These are phyloP conservation scores for Papilio polytes DNA, from an alignment of 1,140 invertebrate genomes.

Conservation along the genomic window DNA sequence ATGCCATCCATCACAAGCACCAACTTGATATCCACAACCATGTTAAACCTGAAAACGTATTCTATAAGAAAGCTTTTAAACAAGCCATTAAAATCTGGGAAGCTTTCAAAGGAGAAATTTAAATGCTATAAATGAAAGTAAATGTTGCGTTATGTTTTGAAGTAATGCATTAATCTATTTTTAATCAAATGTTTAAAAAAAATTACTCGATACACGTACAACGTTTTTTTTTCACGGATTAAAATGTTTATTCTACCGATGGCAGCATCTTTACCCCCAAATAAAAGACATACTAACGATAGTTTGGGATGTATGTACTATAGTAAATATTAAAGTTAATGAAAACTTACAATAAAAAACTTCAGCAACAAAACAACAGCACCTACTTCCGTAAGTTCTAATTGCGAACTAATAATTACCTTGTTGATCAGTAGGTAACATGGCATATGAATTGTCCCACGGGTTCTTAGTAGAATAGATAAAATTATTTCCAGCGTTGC, in stretches of 20 bases:
- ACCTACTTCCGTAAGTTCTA: background rate
- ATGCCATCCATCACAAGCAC: constrained; percentile 97
- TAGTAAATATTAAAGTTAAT: background rate
- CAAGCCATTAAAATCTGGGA: background rate
- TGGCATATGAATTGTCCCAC: background rate
- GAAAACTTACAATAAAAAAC: background rate
- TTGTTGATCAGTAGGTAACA: background rate
- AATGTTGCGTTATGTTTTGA: too few relatives aligned
- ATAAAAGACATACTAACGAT: too few relatives aligned
- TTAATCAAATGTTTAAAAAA: too few relatives aligned
- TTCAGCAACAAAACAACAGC: background rate
- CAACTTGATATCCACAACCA: constrained; percentile 84
- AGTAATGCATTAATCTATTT: too few relatives aligned
- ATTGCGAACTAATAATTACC: constrained; percentile 16
- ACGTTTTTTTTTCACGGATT: too few relatives aligned
- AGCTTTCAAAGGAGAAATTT: too few relatives aligned
- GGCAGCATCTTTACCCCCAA: too few relatives aligned
- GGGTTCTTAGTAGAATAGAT: background rate
- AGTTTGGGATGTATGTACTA: background rate
- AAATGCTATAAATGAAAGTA: too few relatives aligned
- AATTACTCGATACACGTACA: too few relatives aligned
- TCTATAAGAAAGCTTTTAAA: constrained; percentile 14
- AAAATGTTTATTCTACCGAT: too few relatives aligned
- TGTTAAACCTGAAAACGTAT: constrained; percentile 47
- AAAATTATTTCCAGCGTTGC: background rate